phyloP scores from a whole-genome alignment of 1,140 invertebrate genomes.

The Calliphora vicina region DNA sequence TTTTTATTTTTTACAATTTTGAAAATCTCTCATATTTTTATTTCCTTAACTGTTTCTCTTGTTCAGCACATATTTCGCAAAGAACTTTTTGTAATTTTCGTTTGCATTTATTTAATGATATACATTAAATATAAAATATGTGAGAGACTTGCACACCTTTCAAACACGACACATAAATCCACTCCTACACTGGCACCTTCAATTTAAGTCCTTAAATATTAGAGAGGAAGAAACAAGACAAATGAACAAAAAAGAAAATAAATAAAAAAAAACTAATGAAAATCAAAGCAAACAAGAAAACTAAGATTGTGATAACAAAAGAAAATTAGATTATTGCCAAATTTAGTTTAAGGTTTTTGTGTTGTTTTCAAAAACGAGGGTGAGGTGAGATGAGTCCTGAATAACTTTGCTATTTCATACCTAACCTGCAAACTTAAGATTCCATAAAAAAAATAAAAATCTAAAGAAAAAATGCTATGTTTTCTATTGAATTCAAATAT shows the following conservation, averaged over 20 bases:
- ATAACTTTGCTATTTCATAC: too few relatives aligned
- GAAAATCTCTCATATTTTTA: too few relatives aligned
- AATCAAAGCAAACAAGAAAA: not conserved
- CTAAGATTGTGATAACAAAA: not conserved
- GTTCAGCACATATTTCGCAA: too few relatives aligned
- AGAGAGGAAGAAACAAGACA: not conserved
- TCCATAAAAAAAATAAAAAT: too few relatives aligned
- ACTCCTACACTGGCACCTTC: not conserved
- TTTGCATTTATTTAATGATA: not conserved
- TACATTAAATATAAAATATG: not conserved
- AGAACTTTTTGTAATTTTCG: not conserved
- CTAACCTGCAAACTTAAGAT: too few relatives aligned
- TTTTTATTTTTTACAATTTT: too few relatives aligned
- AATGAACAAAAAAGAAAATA: too few relatives aligned
- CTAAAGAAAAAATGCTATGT: too few relatives aligned
- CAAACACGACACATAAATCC: not conserved
- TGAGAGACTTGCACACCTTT: not conserved
- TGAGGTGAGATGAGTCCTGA: too few relatives aligned
- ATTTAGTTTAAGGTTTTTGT: not conserved
- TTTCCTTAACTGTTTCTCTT: too few relatives aligned
- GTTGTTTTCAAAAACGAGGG: too few relatives aligned
- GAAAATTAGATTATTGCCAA: constrained; percentile 5
- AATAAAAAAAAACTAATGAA: not conserved
- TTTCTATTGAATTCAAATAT: too few relatives aligned
- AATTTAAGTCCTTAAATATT: not conserved